These are phyloP conservation scores for Dilophus febrilis DNA, from an alignment of 2,888 invertebrate genomes.

Conservation along the genomic window DNA sequence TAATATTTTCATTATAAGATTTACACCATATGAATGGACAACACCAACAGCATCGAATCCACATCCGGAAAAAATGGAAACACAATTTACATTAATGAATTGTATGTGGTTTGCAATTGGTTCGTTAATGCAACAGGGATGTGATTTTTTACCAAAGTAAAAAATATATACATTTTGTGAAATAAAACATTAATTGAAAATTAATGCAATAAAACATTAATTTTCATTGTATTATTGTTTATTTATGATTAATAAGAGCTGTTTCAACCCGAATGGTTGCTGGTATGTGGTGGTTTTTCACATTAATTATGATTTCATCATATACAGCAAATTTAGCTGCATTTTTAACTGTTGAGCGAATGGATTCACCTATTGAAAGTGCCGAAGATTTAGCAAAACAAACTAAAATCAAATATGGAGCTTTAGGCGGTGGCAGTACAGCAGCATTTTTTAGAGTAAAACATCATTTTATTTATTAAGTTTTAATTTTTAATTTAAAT, in stretches of 20 bases:
- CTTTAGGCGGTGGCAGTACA: constrained; percentile 82
- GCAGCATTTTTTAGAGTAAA: constrained; percentile 81
- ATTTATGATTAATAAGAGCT: constrained; percentile 18
- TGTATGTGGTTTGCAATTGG: constrained; percentile 97
- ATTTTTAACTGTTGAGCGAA: constrained; percentile 73
- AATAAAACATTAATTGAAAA: not conserved
- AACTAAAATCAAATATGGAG: constrained; percentile 93
- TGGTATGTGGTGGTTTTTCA: constrained; percentile 94
- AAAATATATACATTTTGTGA: constrained; percentile 20
- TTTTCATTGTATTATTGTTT: not conserved
- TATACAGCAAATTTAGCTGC: constrained; percentile 94
- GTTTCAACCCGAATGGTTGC: constrained; percentile 31
- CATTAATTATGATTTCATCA: constrained; percentile 87
- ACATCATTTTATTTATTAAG: too few species aligned
- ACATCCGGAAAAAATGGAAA: constrained; percentile 69
- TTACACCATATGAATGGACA: constrained; percentile 93
- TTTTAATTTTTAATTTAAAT: constrained; percentile 2
- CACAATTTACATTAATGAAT: constrained; percentile 82
- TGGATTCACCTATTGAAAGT: constrained; percentile 89
- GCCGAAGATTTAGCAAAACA: constrained; percentile 93
- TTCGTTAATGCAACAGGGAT: constrained; percentile 89
- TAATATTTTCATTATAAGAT: constrained; percentile 35
- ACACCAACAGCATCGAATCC: constrained; percentile 75
- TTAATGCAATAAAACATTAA: too few species aligned
- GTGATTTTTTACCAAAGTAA: constrained; percentile 90